phyloP scores from a whole-genome alignment of 2,888 invertebrate genomes.

The Ischnus inquisitorius region DNA sequence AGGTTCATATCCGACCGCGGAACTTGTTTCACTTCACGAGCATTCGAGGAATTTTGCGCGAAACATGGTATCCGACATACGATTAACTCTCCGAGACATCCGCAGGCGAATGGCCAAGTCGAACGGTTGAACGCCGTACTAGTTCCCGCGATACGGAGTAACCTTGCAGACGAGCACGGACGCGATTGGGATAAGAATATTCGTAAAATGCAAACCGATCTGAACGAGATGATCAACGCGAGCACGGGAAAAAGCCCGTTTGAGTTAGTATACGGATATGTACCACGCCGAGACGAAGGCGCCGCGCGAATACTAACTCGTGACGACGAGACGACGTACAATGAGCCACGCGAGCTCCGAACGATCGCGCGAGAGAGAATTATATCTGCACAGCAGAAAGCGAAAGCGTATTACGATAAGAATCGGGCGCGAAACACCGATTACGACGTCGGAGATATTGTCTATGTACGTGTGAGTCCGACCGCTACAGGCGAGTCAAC shows the following conservation, averaged over 20 bases:
- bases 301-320: background rate
- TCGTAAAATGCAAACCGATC: conserved; percentile 50
- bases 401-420: conserved; percentile 39
- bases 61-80: conserved; percentile 50
- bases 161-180: conserved; percentile 11
- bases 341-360: background rate
- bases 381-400: background rate
- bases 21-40: conserved; percentile 54
- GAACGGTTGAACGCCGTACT: conserved; percentile 48
- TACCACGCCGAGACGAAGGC: conserved; percentile 7
- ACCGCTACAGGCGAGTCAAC: conserved; percentile 46
- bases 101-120: conserved; percentile 55
- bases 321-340: background rate
- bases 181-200: conserved; percentile 1
- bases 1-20: conserved; percentile 65
- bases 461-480: conserved; percentile 27
- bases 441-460: conserved; percentile 24
- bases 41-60: background rate
- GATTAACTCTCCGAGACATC: conserved; percentile 58
- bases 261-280: conserved; percentile 63
- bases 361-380: conserved; percentile 16
- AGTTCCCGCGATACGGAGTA: conserved; percentile 51
- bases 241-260: conserved; percentile 66
- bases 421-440: background rate
- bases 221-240: conserved; percentile 67